phyloP scores from a whole-genome alignment of 2,888 invertebrate genomes.

The Resseliella maxima region DNA sequence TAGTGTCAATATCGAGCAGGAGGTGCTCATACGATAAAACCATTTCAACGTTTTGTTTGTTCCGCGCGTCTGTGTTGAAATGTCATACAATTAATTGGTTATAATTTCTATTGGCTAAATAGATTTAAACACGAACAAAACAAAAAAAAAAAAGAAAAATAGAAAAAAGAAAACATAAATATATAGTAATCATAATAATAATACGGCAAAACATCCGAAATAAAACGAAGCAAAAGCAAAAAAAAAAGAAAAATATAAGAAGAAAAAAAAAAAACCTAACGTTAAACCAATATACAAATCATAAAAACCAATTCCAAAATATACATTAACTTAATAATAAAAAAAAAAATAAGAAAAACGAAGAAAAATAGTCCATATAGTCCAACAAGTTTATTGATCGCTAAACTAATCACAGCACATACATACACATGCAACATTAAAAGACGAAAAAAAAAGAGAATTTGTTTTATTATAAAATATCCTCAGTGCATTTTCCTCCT shows the following conservation, averaged over 20 bases:
- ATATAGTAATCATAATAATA: no score
- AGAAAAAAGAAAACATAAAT: no score
- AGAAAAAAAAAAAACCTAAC: not conserved
- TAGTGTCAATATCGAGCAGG: constrained; percentile 53
- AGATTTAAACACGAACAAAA: constrained; percentile 1
- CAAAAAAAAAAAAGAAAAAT: not conserved
- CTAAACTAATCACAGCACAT: constrained; percentile 41
- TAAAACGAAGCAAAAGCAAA: not conserved
- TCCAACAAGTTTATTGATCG: constrained; percentile 53
- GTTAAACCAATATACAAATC: no score
- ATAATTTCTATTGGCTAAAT: constrained; percentile 49
- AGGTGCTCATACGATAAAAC: constrained; percentile 53
- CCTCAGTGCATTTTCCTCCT: not conserved
- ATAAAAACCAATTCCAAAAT: not conserved
- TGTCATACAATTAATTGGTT: constrained; percentile 53
- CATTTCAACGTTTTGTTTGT: constrained; percentile 53
- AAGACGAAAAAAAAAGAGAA: not conserved
- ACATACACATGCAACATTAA: constrained; percentile 15
- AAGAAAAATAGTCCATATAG: constrained; percentile 18
- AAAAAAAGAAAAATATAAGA: not conserved
- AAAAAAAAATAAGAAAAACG: not conserved
- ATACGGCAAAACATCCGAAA: no score
- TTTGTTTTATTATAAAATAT: constrained; percentile 23
- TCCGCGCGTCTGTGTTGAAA: constrained; percentile 53
- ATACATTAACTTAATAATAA: not conserved